Conservation (phyloP, 2,888 invertebrate genomes). For the Liodrosophila aerea region DNA sequence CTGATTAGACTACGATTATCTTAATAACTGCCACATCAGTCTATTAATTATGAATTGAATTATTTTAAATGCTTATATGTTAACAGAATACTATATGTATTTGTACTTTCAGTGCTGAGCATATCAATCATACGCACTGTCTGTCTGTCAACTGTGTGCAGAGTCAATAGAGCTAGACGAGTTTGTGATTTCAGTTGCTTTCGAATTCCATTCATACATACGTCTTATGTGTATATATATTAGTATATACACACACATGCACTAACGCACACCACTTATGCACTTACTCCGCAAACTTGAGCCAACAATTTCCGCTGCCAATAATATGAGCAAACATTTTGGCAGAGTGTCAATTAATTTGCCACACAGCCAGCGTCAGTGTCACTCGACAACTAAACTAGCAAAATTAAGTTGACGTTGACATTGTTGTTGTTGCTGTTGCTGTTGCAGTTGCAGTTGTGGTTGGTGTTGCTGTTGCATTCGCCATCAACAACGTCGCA, state of each 20-base stretch:
- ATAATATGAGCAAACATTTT: conserved; percentile 69
- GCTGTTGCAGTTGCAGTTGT: conserved; percentile 17
- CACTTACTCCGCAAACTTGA: conserved; percentile 33
- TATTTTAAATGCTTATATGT: no score
- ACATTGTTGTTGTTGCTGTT: conserved; percentile 25
- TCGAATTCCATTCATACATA: no score
- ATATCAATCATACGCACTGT: no score
- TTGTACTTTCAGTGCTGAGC: no score
- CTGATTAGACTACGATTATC: no score
- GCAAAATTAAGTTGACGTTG: conserved; percentile 69
- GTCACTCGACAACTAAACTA: conserved; percentile 61
- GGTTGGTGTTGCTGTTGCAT: conserved; percentile 17
- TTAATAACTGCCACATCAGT: no score
- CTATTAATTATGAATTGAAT: no score
- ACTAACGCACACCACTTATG: conserved; percentile 8
- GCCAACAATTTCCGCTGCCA: conserved; percentile 54
- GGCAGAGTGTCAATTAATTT: conserved; percentile 71
- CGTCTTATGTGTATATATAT: no score
- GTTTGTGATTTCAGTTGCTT: no score
- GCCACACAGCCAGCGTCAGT: conserved; percentile 45
- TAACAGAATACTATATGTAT: no score
- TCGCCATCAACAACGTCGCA: conserved; percentile 21
- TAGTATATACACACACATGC: neutral
- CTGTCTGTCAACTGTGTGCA: no score
- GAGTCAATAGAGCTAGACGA: no score